These are phyloP conservation scores for Phyllotreta cruciferae DNA, from an alignment of 2,888 invertebrate genomes.

Conservation along the genomic window DNA sequence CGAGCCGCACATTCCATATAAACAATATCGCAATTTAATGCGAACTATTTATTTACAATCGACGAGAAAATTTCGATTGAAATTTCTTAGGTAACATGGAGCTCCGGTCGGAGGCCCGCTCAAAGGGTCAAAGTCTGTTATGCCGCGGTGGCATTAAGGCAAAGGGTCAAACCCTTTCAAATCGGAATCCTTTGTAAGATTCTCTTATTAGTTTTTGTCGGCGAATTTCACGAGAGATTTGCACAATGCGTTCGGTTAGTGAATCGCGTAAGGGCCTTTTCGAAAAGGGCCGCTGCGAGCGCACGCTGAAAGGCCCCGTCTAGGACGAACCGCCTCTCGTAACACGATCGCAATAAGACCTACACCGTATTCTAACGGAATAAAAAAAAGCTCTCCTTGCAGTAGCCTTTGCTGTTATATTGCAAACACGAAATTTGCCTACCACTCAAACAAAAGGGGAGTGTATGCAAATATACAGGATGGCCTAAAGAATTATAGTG, in stretches of 20 bases:
- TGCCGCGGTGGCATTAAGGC: slow-evolving; percentile 31
- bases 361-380: neutral
- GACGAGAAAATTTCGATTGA: slow-evolving; percentile 22
- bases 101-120: slow-evolving; percentile 45
- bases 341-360: slow-evolving; percentile 13
- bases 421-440: too few species aligned
- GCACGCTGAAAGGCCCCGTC: slow-evolving; percentile 18
- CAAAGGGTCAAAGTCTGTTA: slow-evolving; percentile 47
- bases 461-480: too few species aligned
- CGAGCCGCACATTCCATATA: too few species aligned
- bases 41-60: too few species aligned
- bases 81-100: slow-evolving; percentile 40
- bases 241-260: slow-evolving; percentile 47
- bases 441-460: too few species aligned
- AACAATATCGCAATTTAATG: too few species aligned
- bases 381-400: neutral
- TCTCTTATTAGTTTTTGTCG: slow-evolving; percentile 52
- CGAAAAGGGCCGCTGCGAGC: slow-evolving; percentile 12
- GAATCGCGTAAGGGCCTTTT: slow-evolving; percentile 21
- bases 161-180: slow-evolving; percentile 50
- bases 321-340: slow-evolving; percentile 22
- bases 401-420: too few species aligned
- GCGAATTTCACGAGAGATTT: slow-evolving; percentile 51
- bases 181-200: slow-evolving; percentile 51
- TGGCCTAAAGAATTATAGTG: too few species aligned